Conservation (phyloP, 2,888 invertebrate genomes). For the Terebella lapidaria region DNA sequence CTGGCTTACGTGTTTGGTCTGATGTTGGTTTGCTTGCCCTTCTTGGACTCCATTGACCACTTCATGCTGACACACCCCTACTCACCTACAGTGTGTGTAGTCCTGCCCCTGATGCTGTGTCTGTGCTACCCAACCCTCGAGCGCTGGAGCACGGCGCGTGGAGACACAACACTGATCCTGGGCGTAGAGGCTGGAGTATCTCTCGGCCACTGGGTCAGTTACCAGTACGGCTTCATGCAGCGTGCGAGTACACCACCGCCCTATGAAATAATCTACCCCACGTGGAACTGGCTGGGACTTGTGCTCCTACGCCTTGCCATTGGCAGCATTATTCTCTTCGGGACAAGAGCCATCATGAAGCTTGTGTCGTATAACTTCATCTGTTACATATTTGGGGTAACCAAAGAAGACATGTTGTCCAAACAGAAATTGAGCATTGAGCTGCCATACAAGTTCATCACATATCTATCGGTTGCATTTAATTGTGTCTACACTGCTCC, state of each 20-base stretch:
- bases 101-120: slow-evolving; percentile 54
- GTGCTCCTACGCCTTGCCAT: slow-evolving; percentile 53
- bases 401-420: slow-evolving; percentile 61
- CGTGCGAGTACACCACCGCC: slow-evolving; percentile 60
- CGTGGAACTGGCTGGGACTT: slow-evolving; percentile 55
- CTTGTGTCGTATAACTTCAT: slow-evolving; percentile 66
- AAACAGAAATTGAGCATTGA: slow-evolving; percentile 64
- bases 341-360: slow-evolving; percentile 64
- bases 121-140: slow-evolving; percentile 77
- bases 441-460: slow-evolving; percentile 76
- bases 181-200: slow-evolving; percentile 63
- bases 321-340: slow-evolving; percentile 72
- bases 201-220: slow-evolving; percentile 78
- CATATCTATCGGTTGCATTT: slow-evolving; percentile 74
- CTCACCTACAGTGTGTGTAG: slow-evolving; percentile 11
- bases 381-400: slow-evolving; percentile 66
- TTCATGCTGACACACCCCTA: slow-evolving; percentile 60
- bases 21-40: slow-evolving; percentile 69
- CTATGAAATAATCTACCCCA: slow-evolving; percentile 75
- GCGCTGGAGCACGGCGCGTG: slow-evolving; percentile 84
- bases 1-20: slow-evolving; percentile 62
- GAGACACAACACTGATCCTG: slow-evolving; percentile 83
- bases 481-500: slow-evolving; percentile 74
- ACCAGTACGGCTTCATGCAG: slow-evolving; percentile 67
- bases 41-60: slow-evolving; percentile 70